phyloP scores from a whole-genome alignment of 2,113 vertebrate genomes.

The Shinisaurus crocodilurus region DNA sequence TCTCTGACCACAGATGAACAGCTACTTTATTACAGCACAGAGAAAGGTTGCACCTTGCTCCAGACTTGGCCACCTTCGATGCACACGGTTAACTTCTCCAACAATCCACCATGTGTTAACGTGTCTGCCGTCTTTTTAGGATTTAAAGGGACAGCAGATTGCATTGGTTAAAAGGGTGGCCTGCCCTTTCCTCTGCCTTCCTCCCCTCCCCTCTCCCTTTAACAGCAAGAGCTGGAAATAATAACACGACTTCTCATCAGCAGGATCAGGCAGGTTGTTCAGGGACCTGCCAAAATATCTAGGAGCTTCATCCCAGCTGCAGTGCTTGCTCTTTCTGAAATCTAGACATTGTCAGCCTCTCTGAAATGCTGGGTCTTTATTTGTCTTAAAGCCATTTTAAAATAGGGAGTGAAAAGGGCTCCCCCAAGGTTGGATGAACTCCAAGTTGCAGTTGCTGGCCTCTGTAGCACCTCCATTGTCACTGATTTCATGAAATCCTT shows the following conservation, averaged over 20 bases:
- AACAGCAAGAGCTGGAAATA: background rate
- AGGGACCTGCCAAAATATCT: background rate
- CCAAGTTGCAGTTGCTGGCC: background rate
- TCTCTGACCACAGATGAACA: constrained; percentile 83
- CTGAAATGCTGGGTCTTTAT: background rate
- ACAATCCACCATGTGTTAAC: constrained; percentile 60
- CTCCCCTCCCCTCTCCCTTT: constrained; percentile 15
- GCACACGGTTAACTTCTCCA: constrained; percentile 68
- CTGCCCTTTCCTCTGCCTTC: background rate
- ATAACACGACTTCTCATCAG: background rate
- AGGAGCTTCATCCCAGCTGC: background rate
- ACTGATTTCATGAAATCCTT: background rate
- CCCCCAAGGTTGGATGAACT: background rate
- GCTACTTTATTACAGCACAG: constrained; percentile 79
- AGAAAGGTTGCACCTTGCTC: constrained; percentile 73
- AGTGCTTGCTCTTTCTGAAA: background rate
- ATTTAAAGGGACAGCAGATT: constrained; percentile 33
- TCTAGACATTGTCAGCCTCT: background rate
- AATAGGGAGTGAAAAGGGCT: background rate
- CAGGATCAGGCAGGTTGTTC: background rate
- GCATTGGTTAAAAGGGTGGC: constrained; percentile 34
- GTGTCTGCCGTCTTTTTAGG: constrained; percentile 50
- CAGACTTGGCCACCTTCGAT: constrained; percentile 70
- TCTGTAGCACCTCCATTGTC: background rate
- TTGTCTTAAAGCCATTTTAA: background rate